Evolutionary conservation across 2,113 vertebrate species (phyloP).

Genomic region (Chamaea fasciata): DNA sequence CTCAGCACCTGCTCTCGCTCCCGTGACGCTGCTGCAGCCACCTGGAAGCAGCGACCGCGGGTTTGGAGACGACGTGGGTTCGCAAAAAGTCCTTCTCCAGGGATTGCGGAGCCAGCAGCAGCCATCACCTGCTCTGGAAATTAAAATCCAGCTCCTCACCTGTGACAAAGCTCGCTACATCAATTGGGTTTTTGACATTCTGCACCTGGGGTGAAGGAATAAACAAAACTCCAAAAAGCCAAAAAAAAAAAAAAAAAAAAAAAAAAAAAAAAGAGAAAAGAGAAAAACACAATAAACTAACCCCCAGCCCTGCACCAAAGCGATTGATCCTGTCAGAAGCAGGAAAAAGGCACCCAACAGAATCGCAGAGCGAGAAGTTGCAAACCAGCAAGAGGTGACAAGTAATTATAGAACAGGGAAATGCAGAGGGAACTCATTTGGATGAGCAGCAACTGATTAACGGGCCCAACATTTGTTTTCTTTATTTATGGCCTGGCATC

Average conservation of each 20-base stretch:
- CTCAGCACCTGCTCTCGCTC: not conserved
- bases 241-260: not conserved
- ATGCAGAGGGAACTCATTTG: constrained; percentile 36
- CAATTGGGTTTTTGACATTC: not conserved
- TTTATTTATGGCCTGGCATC: constrained; percentile 58
- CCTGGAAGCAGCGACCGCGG: accelerated
- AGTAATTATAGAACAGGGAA: constrained; percentile 60
- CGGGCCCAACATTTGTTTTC: constrained; percentile 34
- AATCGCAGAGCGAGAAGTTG: constrained; percentile 29
- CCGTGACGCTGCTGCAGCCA: not conserved
- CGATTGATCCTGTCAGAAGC: not conserved
- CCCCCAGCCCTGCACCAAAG: not conserved
- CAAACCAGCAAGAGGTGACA: constrained; percentile 51
- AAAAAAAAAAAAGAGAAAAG: not conserved
- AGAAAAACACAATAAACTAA: not conserved
- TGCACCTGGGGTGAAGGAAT: not conserved
- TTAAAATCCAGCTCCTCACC: not conserved
- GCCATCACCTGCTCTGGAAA: not conserved
- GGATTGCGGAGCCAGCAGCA: not conserved
- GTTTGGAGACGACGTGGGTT: not conserved
- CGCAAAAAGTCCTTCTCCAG: not conserved
- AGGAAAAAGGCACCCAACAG: not conserved
- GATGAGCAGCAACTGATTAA: constrained; percentile 57
- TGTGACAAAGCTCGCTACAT: not conserved
- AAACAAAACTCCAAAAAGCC: not conserved